Evolutionary conservation across 2,888 invertebrate species (phyloP).

Genomic region (Lithophane ornitopus): DNA sequence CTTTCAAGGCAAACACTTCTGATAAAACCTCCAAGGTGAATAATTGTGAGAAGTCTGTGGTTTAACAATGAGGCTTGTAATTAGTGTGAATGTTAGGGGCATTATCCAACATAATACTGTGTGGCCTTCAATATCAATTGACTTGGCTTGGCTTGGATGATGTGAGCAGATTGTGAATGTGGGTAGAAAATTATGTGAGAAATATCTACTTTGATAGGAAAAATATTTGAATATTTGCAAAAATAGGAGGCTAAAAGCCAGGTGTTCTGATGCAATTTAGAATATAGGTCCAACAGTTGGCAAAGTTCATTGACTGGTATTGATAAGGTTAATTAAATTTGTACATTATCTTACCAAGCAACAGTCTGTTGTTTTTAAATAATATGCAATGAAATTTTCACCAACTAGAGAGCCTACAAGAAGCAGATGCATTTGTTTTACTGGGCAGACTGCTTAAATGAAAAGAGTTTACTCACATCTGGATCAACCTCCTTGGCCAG

Average conservation of each 20-base stretch:
- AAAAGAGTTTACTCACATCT: conserved; percentile 94
- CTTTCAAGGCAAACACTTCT: conserved; percentile 57
- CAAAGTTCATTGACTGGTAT: conserved; percentile 37
- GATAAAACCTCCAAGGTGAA: conserved; percentile 67
- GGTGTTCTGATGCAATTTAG: conserved; percentile 1
- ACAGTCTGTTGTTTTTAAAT: neutral
- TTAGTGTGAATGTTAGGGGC: conserved; percentile 68
- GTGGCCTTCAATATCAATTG: conserved; percentile 72
- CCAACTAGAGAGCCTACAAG: neutral
- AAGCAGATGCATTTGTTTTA: neutral
- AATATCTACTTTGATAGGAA: conserved; percentile 17
- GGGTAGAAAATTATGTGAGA: conserved; percentile 44
- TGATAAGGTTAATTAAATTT: conserved; percentile 31
- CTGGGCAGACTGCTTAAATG: neutral
- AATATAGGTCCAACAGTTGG: neutral
- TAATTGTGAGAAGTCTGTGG: conserved; percentile 60
- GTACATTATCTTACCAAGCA: conserved; percentile 12
- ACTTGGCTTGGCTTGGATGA: conserved; percentile 55
- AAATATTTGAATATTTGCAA: conserved; percentile 6
- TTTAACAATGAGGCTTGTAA: conserved; percentile 61
- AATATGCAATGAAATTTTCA: neutral
- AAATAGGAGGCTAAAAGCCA: neutral
- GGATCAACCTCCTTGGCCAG: conserved; percentile 99
- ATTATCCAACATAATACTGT: conserved; percentile 67
- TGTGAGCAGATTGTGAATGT: conserved; percentile 45